phyloP scores from a whole-genome alignment of 1,140 invertebrate species.

The Diorhabda carinulata region DNA sequence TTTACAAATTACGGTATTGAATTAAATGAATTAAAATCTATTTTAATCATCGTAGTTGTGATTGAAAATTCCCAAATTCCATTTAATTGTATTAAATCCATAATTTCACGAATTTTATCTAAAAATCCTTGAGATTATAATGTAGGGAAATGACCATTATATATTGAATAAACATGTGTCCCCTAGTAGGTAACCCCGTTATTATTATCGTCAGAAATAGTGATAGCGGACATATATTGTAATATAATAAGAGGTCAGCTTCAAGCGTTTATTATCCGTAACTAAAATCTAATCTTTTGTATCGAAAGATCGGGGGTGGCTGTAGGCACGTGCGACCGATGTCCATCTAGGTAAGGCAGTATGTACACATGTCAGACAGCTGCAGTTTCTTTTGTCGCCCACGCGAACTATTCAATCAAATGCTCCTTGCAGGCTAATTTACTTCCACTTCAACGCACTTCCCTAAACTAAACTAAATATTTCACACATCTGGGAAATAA shows the following conservation, averaged over 20 bases:
- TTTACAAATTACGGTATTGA: too few relatives aligned
- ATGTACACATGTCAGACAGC: slow-evolving; percentile 40
- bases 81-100: too few relatives aligned
- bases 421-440: slow-evolving; percentile 39
- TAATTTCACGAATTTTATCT: too few relatives aligned
- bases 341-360: slow-evolving; percentile 33
- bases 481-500: slow-evolving; percentile 40
- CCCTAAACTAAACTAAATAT: slow-evolving; percentile 38
- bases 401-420: slow-evolving; percentile 29
- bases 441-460: slow-evolving; percentile 36
- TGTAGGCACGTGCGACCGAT: slow-evolving; percentile 30
- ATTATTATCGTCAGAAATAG: not conserved
- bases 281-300: slow-evolving; percentile 42
- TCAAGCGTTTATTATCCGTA: slow-evolving; percentile 41
- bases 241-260: slow-evolving; percentile 24
- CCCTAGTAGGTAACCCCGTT: not conserved
- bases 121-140: too few relatives aligned
- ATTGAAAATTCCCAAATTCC: too few relatives aligned
- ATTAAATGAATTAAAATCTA: too few relatives aligned
- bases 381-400: slow-evolving; percentile 43
- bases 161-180: too few relatives aligned
- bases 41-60: too few relatives aligned
- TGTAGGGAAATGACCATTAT: too few relatives aligned
- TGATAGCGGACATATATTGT: slow-evolving; percentile 4
- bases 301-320: slow-evolving; percentile 38